Base-by-base conservation (phyloP, 92 coral and sea anemone species). In the Parazoanthus darwini region DNA sequence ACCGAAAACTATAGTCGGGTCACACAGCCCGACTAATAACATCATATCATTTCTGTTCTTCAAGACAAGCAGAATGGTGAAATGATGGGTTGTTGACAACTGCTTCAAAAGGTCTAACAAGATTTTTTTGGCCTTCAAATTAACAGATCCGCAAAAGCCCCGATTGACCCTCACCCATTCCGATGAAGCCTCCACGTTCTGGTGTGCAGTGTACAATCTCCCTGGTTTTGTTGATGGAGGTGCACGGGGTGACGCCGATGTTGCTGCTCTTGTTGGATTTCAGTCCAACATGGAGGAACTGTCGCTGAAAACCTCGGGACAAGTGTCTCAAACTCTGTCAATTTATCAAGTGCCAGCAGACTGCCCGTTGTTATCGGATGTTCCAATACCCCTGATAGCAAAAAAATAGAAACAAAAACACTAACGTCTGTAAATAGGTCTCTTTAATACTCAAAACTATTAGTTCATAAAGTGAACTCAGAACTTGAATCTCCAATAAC, bases 231-330 rank as follows among this genome's bases (percentile, higher is more conserved):
- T 66, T 97, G 99, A 82, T 95, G 96, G 23, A 97, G 95, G 74
- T 96, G 98, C 74, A 95, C 98, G 11, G 98, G 98, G 78, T 94
- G 98, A 46, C 95, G 91, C 29, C 98, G 82, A 66, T 94, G 98
- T 54, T 94, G 98, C 80, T 97, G 99, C 67, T 97, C 99, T 81
- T 97, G 99, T 74, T 97, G 99, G 81, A 95, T 90, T 58, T 97
- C 99, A 5, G 93, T 89, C 99, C 99, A 97, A 70, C 91, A 96
- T 18, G 98, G 92, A 38, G 99, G 99, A 33, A 97, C 98, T 2
- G 94, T 90, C 6, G 99, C 98, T 2, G 97, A 91, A 79, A 94
- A 97, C 67, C 98, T 87, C 77, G 99, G 99, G 23, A 95, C 96
- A 58, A 97, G 85, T 11, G 93, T 97, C 86, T 94, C 99, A 93